These are phyloP conservation scores for Corythornis vintsioides DNA, from an alignment of 2,113 vertebrate species.

Conservation along the genomic window DNA sequence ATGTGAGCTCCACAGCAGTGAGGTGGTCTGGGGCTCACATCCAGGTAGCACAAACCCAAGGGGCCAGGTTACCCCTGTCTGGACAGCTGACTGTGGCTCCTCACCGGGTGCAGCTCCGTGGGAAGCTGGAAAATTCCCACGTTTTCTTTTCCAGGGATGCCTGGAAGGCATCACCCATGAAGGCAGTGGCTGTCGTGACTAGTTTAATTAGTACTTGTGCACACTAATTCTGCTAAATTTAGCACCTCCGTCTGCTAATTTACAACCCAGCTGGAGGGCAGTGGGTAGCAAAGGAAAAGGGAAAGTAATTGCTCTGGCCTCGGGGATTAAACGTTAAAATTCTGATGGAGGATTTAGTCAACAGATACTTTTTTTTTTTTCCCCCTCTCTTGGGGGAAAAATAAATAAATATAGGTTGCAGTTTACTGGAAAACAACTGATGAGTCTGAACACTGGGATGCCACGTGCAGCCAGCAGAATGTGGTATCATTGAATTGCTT, in stretches of 20 bases:
- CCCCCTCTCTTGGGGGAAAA: neutral
- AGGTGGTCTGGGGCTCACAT: rapidly evolving
- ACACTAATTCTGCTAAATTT: conserved; percentile 27
- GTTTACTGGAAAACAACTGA: neutral
- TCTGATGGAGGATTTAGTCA: neutral
- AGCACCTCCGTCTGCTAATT: neutral
- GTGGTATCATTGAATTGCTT: neutral
- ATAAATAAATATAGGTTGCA: neutral
- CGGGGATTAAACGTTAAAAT: neutral
- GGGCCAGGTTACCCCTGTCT: rapidly evolving
- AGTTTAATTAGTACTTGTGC: neutral
- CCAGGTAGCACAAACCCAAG: neutral
- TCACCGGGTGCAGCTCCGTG: neutral
- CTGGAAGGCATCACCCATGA: neutral
- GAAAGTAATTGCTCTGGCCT: neutral
- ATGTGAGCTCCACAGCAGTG: neutral
- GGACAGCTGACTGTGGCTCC: neutral
- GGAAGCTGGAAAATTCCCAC: neutral
- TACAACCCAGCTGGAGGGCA: neutral
- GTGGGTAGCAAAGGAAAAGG: neutral
- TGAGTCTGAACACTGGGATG: neutral
- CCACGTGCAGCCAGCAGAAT: neutral
- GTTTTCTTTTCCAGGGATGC: neutral
- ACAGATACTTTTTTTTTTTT: neutral
- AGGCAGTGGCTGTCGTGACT: neutral